Base-by-base conservation (phyloP, 2,113 vertebrate species). In the Globicephala melas region DNA sequence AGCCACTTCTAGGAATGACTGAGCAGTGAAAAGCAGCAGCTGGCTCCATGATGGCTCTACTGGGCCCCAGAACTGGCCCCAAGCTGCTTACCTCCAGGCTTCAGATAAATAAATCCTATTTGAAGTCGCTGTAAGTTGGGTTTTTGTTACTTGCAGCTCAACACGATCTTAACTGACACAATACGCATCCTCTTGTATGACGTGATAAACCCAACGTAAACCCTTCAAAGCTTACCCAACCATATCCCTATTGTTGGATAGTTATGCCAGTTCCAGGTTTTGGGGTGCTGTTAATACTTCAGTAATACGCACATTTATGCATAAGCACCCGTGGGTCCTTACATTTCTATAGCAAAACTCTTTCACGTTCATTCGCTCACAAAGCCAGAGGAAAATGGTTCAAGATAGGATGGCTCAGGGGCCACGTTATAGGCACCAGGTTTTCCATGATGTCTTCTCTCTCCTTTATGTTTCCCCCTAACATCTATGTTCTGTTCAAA, bases 11-110 rank as follows among this genome's bases (percentile, higher is more conserved):
- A 25, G 73, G 33, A 28, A 60, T 31, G 55, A 55, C 0, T 8
- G 31, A 36, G 38, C 31, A 15, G 41, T 0, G 31, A 50, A 33
- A 0, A 36, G 50, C 6, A 44, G 82, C 0, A 14, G 38, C 33
- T 50, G 62, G 26, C 17, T 38, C 82, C 70, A 13, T 26, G 8
- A 18, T 1, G n/a, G 71, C 53, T 58, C 71, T 15, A 2, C 6
- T 50, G 68, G 71, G 36, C 31, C 58, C 85, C 50, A 73, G 70
- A 25, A 25, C 26, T 25, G 38, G 47, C n/a, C 13, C 3, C 31
- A 0, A 53, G 70, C 20, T 33, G 58, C 65, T 14, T 7, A 3
- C 18, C 60, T 62, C 60, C 23, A 17, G 14, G 63, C 44, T 71
- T 31, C 62, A 65, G 36, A 31, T 8, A 47, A 53, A 31, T 8